Percentiles rank a stretch among this genome's conserved stretches.
These are phyloP conservation scores for Moxostoma hubbsi DNA, from an alignment of 2,797 vertebrate genomes.

Conservation along the genomic window DNA sequence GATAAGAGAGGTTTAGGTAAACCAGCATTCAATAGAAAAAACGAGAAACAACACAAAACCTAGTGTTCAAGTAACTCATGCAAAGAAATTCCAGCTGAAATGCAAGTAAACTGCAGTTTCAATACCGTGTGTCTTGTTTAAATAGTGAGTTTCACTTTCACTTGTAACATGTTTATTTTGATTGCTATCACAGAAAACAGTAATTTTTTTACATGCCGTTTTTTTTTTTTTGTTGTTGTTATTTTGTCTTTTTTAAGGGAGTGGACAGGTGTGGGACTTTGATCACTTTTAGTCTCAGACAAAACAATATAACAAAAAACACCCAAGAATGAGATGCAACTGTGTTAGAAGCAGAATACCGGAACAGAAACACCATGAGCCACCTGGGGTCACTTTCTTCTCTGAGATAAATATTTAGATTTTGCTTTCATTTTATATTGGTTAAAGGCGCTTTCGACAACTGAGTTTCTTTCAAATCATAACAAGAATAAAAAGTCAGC, in stretches of 20 bases:
- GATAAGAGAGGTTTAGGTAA: conserved; percentile 70
- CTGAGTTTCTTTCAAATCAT: neutral
- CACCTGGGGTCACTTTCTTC: conserved; percentile 33
- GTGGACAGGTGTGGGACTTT: conserved; percentile 41
- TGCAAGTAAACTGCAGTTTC: conserved; percentile 68
- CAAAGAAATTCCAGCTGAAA: conserved; percentile 75
- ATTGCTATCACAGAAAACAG: conserved; percentile 71
- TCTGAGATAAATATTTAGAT: neutral
- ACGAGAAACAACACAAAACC: conserved; percentile 65
- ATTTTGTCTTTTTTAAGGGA: conserved; percentile 51
- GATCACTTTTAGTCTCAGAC: conserved; percentile 48
- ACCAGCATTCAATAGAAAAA: conserved; percentile 81
- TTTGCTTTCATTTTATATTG: neutral
- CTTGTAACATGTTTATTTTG: conserved; percentile 61
- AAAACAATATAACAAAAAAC: conserved; percentile 34
- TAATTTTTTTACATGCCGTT: conserved; percentile 76
- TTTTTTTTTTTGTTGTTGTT: conserved; percentile 55
- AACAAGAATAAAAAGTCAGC: conserved; percentile 27
- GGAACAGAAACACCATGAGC: conserved; percentile 41
- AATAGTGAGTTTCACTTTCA: conserved; percentile 68
- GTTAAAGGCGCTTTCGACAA: neutral
- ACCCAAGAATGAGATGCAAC: conserved; percentile 41
- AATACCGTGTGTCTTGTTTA: conserved; percentile 71
- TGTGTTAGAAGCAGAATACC: conserved; percentile 43
- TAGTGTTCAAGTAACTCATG: conserved; percentile 74